These are phyloP conservation scores for Hypanus sabinus DNA, from an alignment of 2,113 vertebrate genomes.

Conservation along the genomic window DNA sequence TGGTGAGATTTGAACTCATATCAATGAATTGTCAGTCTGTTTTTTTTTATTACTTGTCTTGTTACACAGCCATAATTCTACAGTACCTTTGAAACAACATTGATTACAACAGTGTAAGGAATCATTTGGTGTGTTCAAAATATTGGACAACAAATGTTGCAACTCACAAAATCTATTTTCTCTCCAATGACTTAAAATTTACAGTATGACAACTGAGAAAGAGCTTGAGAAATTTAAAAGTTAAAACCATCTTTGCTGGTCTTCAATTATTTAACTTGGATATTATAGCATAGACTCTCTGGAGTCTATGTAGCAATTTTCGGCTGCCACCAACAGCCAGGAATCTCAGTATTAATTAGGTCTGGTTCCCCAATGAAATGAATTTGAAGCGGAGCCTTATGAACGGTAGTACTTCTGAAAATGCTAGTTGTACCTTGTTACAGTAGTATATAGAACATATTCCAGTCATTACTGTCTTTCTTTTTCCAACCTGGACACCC, in stretches of 20 bases:
- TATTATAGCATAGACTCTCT: slow-evolving; percentile 33
- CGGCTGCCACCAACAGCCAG: slow-evolving; percentile 10
- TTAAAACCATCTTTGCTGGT: not conserved
- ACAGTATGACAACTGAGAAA: not conserved
- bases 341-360: slow-evolving; percentile 35
- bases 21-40: too few species aligned
- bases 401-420: slow-evolving; percentile 23
- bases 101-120: not conserved
- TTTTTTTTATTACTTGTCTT: too few species aligned
- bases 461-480: slow-evolving; percentile 10
- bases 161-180: not conserved
- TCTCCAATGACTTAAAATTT: not conserved
- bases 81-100: not conserved
- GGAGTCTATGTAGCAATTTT: slow-evolving; percentile 34
- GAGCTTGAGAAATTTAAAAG: not conserved
- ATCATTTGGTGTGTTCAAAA: not conserved
- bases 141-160: not conserved
- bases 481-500: not conserved
- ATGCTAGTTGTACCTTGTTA: not conserved
- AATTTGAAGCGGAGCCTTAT: slow-evolving; percentile 30
- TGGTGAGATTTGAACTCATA: too few species aligned
- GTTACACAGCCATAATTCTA: too few species aligned
- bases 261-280: slow-evolving; percentile 35
- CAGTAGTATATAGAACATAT: not conserved
- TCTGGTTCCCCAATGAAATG: slow-evolving; percentile 34